Evolutionary conservation across 2,113 vertebrate species (phyloP).

Genomic region (Bombycilla garrulus): DNA sequence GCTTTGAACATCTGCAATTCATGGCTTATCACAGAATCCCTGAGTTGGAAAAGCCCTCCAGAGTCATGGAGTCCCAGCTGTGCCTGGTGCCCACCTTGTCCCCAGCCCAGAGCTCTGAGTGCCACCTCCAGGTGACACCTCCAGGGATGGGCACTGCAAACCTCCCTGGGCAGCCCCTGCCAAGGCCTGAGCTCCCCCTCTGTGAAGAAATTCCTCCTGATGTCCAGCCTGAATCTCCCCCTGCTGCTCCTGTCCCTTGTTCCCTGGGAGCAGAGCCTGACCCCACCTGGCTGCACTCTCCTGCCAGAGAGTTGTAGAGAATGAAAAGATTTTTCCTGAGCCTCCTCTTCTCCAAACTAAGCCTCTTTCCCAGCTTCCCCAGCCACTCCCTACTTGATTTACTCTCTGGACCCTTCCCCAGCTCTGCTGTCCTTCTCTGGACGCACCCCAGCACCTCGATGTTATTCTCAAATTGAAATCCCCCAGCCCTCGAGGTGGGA

Average conservation of each 20-base stretch:
- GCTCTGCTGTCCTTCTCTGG: not conserved
- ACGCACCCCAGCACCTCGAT: not conserved
- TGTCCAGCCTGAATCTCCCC: accelerated
- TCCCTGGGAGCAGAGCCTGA: not conserved
- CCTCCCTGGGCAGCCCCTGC: not conserved
- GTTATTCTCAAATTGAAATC: not conserved
- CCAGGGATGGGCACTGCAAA: not conserved
- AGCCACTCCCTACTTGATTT: not conserved
- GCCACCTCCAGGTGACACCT: not conserved
- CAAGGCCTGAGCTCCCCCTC: not conserved
- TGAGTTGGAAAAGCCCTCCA: accelerated
- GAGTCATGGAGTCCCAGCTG: accelerated
- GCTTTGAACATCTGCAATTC: not conserved
- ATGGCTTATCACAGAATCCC: not conserved
- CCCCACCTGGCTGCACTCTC: accelerated
- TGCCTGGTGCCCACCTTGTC: not conserved
- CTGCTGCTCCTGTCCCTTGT: not conserved
- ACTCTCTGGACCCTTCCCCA: not conserved
- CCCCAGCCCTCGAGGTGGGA: accelerated
- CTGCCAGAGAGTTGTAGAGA: not conserved
- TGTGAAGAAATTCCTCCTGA: accelerated
- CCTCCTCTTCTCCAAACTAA: not conserved
- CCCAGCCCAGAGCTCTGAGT: not conserved
- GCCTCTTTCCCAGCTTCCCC: not conserved
- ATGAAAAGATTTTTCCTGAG: accelerated